These are phyloP conservation scores for Eilema caniola DNA, from an alignment of 2,888 invertebrate species.

Conservation along the genomic window DNA sequence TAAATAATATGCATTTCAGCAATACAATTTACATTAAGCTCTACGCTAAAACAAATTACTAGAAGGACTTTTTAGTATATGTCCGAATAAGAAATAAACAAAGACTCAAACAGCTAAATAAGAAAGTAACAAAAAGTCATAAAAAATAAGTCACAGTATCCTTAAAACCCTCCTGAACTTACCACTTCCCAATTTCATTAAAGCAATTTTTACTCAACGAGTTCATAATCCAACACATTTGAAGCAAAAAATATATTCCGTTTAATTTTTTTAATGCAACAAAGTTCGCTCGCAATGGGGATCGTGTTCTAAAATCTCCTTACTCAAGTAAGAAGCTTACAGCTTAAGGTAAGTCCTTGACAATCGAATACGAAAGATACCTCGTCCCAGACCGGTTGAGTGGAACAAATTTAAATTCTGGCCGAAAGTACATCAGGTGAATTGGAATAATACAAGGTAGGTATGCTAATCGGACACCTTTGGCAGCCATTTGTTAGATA, in stretches of 20 bases:
- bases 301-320: conserved; percentile 76
- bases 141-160: conserved; percentile 2
- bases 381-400: conserved; percentile 52
- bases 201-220: conserved; percentile 27
- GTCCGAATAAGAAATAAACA: not conserved
- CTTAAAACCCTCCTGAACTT: conserved; percentile 2
- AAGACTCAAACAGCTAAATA: not conserved
- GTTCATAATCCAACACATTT: conserved; percentile 41
- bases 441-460: conserved; percentile 46
- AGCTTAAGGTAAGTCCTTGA: conserved; percentile 77
- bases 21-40: too few relatives aligned
- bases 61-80: too few relatives aligned
- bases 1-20: too few relatives aligned
- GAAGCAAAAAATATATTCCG: conserved; percentile 53
- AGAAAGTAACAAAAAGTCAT: not conserved
- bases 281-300: conserved; percentile 70
- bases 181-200: conserved; percentile 31
- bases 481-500: conserved; percentile 40
- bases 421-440: conserved; percentile 39
- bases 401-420: conserved; percentile 56
- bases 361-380: conserved; percentile 78
- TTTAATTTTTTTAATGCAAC: conserved; percentile 74
- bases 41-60: too few relatives aligned
- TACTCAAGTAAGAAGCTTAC: conserved; percentile 81
- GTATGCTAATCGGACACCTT: conserved; percentile 51